These are phyloP conservation scores for Pseudocheirus occidentalis DNA, from an alignment of 2,797 vertebrate genomes.

Conservation along the genomic window DNA sequence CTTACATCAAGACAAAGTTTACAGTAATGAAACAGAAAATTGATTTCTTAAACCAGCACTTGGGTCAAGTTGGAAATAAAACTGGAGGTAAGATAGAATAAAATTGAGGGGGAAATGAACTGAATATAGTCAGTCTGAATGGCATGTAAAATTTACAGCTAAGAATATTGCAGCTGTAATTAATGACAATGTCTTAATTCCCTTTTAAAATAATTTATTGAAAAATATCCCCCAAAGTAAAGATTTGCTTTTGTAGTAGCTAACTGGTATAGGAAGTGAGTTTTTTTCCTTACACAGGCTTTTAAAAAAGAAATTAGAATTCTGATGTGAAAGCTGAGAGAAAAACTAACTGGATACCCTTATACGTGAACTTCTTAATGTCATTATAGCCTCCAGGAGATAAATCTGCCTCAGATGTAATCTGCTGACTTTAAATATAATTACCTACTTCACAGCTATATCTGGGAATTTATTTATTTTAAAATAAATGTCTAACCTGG, in stretches of 20 bases:
- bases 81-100: neutral
- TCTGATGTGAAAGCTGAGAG: neutral
- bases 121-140: neutral
- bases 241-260: neutral
- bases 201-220: constrained; percentile 6
- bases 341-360: neutral
- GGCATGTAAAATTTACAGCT: neutral
- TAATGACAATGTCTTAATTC: constrained; percentile 11
- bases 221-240: neutral
- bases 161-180: neutral
- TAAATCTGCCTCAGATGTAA: neutral
- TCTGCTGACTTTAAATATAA: neutral
- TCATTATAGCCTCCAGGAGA: neutral
- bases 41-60: constrained; percentile 9
- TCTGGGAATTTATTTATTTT: neutral
- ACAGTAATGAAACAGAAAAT: neutral
- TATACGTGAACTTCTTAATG: neutral
- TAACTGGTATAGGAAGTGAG: neutral
- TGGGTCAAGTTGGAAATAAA: constrained; percentile 9
- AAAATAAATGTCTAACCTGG: neutral
- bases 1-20: neutral
- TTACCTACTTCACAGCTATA: neutral
- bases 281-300: neutral
- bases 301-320: constrained; percentile 1
- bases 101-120: neutral